A percentile compares a stretch with the other conserved stretches of the same genome.
Conservation (phyloP, 2,113 vertebrate genomes). For the Plectropomus leopardus region DNA sequence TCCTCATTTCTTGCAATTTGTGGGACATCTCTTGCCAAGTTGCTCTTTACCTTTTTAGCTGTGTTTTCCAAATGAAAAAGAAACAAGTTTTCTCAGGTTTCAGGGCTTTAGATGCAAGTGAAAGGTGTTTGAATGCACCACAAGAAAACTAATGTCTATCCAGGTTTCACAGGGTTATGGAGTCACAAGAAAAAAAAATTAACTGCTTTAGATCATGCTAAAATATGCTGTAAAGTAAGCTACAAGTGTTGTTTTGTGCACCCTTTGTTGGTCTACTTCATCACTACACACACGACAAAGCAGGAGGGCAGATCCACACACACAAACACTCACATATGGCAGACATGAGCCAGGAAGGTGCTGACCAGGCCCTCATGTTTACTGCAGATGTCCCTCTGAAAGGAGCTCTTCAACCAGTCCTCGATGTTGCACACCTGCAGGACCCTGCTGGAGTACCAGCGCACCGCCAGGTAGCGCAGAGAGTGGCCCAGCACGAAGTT, state of each 20-base stretch:
- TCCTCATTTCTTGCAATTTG: too few species aligned
- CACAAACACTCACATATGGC: slow-evolving; percentile 87
- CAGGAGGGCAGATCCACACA: slow-evolving; percentile 28
- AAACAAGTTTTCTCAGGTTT: too few species aligned
- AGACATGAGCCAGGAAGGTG: slow-evolving; percentile 88
- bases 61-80: too few species aligned
- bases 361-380: slow-evolving; percentile 89
- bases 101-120: too few species aligned
- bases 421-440: slow-evolving; percentile 93
- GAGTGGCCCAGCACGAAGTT: slow-evolving; percentile 92
- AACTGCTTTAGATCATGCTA: not conserved
- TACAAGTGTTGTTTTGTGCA: not conserved
- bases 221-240: not conserved
- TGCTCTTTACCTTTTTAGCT: too few species aligned
- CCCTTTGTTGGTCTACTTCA: not conserved
- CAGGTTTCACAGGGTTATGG: too few species aligned
- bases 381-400: slow-evolving; percentile 93
- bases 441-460: slow-evolving; percentile 94
- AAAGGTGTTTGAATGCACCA: too few species aligned
- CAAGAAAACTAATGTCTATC: too few species aligned
- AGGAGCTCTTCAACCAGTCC: slow-evolving; percentile 91
- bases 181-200: slow-evolving; percentile 1
- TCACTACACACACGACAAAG: slow-evolving; percentile 6
- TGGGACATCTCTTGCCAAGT: too few species aligned
- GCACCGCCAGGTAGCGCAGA: slow-evolving; percentile 88